Evolutionary conservation across 2,113 vertebrate genomes (phyloP), one percentile per base, ranked within the genome.

Genomic region (Pipra filicauda): DNA sequence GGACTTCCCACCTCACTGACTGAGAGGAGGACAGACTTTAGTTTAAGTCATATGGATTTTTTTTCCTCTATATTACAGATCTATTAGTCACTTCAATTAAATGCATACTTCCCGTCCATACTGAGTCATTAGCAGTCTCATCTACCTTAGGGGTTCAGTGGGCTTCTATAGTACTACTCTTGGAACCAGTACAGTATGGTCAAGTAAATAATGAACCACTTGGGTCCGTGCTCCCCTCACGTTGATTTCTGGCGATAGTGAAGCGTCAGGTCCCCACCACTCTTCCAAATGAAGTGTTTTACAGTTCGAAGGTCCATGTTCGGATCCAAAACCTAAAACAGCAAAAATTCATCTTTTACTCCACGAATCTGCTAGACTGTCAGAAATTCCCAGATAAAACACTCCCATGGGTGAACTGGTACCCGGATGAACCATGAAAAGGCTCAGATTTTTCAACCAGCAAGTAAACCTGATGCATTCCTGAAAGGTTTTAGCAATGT

Each of bases 221-320:
- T 22, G 91, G 51, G 23, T 92, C 91, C 24, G 88, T 85, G 49
- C 79, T 87, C 49, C 73, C 91, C 85, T 98, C 98, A 98, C 98
- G 98, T 98, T 6, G 98, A 98, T 88, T 98, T 98, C 97, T 99
- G 99, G 57, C 99, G 98, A 98, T 99, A 99, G 90, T 99, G 99
- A 90, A 99, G 99, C 0, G 99, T 99, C 96, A 99, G 98, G 96
- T 99, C 99, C 9, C 99, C 99, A 3, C 99, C 99, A 0, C 99
- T 99, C 98, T 99, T 99, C 99, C 99, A 99, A 95, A 99, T 99
- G 98, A 99, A 99, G 97, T 98, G 98, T 89, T 98, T 98, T 76
- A 98, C 98, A 49, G 99, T 99, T 73, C 99, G 98, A 95, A 99
- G 99, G 98, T 99, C 99, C 99, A 99, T 99, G 95, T 99, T 99